Evolutionary conservation across 2,113 vertebrate genomes (phyloP), one percentile per base, ranked within the genome.

Genomic region (Apodemus sylvaticus): DNA sequence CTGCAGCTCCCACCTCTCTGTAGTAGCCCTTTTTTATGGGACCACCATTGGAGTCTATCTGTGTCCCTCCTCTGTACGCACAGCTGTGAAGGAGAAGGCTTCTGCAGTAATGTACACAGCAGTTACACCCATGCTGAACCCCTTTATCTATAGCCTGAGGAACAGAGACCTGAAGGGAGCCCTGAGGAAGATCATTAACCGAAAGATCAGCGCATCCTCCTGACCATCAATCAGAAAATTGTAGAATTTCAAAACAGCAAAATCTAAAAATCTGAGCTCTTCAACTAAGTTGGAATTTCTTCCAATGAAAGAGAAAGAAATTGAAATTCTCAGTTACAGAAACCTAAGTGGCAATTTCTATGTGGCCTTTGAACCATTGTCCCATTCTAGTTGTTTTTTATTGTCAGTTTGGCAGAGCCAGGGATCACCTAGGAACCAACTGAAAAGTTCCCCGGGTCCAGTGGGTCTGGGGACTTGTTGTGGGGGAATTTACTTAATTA

Each of bases 121-220:
- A 0, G 89, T 98, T 83, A 98, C 96, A 2, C 97, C 98, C 34
- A 83, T 98, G 94, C 68, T 98, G 39, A 98, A 98, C 20, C 98
- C 98, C 10, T 90, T 98, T 10, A 97, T 98, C 77, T 98, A 98
- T 13, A 98, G 97, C 45, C 19, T 98, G 26, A 97, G 97, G 24
- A 98, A 97, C 97, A 94, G 85, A 53, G 97, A 98, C 42, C 73
- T 98, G 34, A 96, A 97, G 6, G 51, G 71, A 16, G 79, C 97
- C 7, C 62, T 98, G 26, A 93, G 11, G 66, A 97, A 94, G 2
- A 45, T 97, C 13, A 36, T 88, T 6, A 11, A 14, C 17, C 86
- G 36, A 70, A 97, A 95, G 68, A 26, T 96, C 29, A 31, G 17
- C 8, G 58, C 95, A 3, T 88, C 93, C 14, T 87, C 94, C 31